These are phyloP conservation scores for Oceanodroma tethys DNA, from an alignment of 2,113 vertebrate genomes.

Conservation along the genomic window DNA sequence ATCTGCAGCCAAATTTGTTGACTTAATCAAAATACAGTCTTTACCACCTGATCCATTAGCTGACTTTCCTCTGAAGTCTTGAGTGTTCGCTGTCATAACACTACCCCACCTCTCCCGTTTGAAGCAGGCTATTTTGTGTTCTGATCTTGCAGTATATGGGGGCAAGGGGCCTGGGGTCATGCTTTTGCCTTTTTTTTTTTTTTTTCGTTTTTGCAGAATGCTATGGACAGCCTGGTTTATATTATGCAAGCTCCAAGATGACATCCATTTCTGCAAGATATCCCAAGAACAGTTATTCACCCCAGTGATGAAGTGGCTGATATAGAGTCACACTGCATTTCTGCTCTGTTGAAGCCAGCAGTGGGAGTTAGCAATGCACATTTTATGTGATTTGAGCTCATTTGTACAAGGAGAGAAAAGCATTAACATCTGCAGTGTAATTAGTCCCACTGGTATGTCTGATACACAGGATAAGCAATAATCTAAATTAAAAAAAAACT, in stretches of 20 bases:
- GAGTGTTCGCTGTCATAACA: background rate
- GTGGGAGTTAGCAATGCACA: rapidly evolving
- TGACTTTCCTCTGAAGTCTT: background rate
- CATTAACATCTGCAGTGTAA: background rate
- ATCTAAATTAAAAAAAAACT: background rate
- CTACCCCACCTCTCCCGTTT: background rate
- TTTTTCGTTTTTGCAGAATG: background rate
- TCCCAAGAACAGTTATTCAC: background rate
- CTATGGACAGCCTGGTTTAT: background rate
- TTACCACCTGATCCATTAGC: background rate
- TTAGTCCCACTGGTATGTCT: background rate
- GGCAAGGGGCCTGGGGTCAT: background rate
- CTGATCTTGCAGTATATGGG: background rate
- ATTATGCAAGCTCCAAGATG: background rate
- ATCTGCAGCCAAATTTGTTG: background rate
- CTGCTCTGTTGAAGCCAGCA: background rate
- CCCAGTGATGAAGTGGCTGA: background rate
- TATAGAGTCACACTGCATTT: background rate
- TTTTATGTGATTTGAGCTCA: background rate
- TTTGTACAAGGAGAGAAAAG: background rate
- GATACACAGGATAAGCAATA: background rate
- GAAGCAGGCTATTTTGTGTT: background rate
- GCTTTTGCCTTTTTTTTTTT: background rate
- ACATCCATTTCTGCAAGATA: background rate
- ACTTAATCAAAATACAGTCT: background rate